Percentiles rank a stretch among this genome's conserved stretches.
These are phyloP conservation scores for Ommatoiulus sabulosus DNA, from an alignment of 2,888 invertebrate genomes.

Conservation along the genomic window DNA sequence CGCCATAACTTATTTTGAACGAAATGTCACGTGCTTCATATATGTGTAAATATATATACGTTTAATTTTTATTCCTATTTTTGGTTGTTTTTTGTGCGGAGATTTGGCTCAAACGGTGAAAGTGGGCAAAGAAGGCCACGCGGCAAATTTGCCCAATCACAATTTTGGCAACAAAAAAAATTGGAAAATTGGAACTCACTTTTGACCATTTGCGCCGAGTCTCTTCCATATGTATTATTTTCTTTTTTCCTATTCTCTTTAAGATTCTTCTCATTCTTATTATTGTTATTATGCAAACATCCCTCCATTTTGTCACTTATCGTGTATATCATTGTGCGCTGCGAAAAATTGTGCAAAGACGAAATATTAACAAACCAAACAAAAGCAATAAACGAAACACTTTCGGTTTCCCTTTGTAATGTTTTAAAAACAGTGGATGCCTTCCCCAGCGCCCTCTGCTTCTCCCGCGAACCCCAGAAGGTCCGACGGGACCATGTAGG, in stretches of 20 bases:
- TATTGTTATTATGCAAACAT: slow-evolving; percentile 54
- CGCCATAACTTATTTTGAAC: slow-evolving; percentile 44
- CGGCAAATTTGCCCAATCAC: neutral
- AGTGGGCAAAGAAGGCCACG: neutral
- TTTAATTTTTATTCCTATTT: neutral
- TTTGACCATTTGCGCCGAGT: neutral
- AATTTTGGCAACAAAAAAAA: neutral
- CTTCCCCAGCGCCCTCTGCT: slow-evolving; percentile 41
- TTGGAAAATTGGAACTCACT: neutral
- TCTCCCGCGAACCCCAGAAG: neutral
- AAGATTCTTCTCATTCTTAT: slow-evolving; percentile 47
- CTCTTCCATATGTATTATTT: neutral
- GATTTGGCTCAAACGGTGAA: neutral
- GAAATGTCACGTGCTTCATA: slow-evolving; percentile 47
- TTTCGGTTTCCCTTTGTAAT: slow-evolving; percentile 45
- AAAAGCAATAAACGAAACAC: slow-evolving; percentile 52
- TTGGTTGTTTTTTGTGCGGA: neutral
- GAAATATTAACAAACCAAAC: slow-evolving; percentile 50
- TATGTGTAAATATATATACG: slow-evolving; percentile 22
- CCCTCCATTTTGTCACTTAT: slow-evolving; percentile 52
- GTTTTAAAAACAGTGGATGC: slow-evolving; percentile 47
- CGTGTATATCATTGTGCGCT: slow-evolving; percentile 51
- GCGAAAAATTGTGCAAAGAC: slow-evolving; percentile 49
- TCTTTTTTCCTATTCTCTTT: slow-evolving; percentile 21
- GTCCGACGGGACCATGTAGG: neutral